Base-by-base conservation (phyloP, 2,797 vertebrate genomes). In the Tachyglossus aculeatus region DNA sequence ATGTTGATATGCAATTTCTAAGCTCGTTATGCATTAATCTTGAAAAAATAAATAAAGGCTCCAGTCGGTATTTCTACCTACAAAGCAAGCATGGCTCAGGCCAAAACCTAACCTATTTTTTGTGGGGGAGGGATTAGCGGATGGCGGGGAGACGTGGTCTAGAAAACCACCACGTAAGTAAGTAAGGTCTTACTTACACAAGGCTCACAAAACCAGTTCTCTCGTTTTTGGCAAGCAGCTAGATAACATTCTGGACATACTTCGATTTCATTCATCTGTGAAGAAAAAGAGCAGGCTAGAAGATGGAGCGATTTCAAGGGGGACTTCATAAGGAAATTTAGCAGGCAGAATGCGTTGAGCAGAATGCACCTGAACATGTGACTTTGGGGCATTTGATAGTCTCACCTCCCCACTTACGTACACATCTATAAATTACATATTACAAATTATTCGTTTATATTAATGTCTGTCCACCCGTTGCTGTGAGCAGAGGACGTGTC, bases 181-280 rank as follows among this genome's bases (percentile, higher is more conserved):
- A 69, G 58, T 16, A 3, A 45, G 56, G 31, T 21, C 15, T 57
- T 61, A 94, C 98, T 93, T 95, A 99, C 98, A 95, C 98, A 99
- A 88, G 98, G 98, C 88, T 99, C 98, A 91, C 98, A 99, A 92
- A 99, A 99, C 98, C 98, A 99, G 93, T 98, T 99, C 71, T 99
- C 98, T 81, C 97, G 93, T 95, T 99, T 99, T 94, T 99, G 98
- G 94, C 97, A 99, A 88, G 98, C 94, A 83, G 97, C 97, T 90
- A 99, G 93, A 83, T 99, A 99, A 90, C 98, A 99, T 91, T 99
- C 98, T 67, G 98, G 98, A 92, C 98, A 99, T 24, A 99, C 97
- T 93, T 99, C 98, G 43, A 99, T 98, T 93, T 99, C 98, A 90
- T 98, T 99, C 97, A 99, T 99, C 98, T 99, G 88, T 33, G 93